Evolutionary conservation across 2,888 invertebrate genomes (phyloP).

Genomic region (Campoplex nolae): DNA sequence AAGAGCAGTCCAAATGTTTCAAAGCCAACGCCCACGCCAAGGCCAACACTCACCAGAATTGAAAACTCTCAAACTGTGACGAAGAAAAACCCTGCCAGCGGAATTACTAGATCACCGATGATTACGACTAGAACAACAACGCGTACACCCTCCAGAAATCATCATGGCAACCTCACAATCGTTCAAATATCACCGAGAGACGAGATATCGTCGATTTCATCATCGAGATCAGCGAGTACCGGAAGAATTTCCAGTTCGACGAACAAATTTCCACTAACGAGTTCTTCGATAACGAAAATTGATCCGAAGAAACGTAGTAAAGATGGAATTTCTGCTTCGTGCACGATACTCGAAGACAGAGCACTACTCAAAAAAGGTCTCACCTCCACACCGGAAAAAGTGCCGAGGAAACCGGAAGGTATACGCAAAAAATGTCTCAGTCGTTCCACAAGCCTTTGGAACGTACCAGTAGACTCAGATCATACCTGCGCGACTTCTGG

Average conservation of each 20-base stretch:
- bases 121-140: slow-evolving; percentile 19
- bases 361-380: slow-evolving; percentile 81
- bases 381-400: slow-evolving; percentile 73
- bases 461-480: slow-evolving; percentile 73
- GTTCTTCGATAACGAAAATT: slow-evolving; percentile 58
- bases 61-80: slow-evolving; percentile 53
- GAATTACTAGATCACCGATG: slow-evolving; percentile 42
- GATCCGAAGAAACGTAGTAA: slow-evolving; percentile 66
- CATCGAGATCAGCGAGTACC: slow-evolving; percentile 17
- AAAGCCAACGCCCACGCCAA: slow-evolving; percentile 54
- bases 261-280: not conserved
- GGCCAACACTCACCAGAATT: slow-evolving; percentile 48
- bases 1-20: slow-evolving; percentile 79
- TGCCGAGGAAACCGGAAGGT: slow-evolving; percentile 79
- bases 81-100: slow-evolving; percentile 42
- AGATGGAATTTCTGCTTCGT: slow-evolving; percentile 71
- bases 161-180: slow-evolving; percentile 68
- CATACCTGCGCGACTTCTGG: slow-evolving; percentile 10
- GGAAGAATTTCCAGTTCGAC: not conserved
- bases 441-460: slow-evolving; percentile 80
- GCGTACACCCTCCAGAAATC: slow-evolving; percentile 17
- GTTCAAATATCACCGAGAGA: slow-evolving; percentile 68
- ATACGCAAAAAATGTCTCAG: slow-evolving; percentile 76
- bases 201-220: slow-evolving; percentile 28
- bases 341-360: slow-evolving; percentile 82